phyloP scores from a whole-genome alignment of 2,113 vertebrate species.

The Hemiscyllium ocellatum region DNA sequence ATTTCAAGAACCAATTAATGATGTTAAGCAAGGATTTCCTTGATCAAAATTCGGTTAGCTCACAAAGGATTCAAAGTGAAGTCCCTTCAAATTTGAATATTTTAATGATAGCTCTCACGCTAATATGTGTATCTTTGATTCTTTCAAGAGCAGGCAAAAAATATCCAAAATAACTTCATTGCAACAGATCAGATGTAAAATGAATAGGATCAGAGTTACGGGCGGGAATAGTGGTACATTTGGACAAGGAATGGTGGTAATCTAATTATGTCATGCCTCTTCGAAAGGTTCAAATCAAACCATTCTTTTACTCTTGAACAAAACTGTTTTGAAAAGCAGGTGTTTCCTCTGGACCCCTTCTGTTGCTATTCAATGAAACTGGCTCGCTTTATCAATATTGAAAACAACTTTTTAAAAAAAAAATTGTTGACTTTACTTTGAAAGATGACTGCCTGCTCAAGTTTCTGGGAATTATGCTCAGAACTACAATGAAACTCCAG shows the following conservation, averaged over 20 bases:
- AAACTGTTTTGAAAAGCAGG: background rate
- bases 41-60: background rate
- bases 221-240: background rate
- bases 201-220: background rate
- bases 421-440: background rate
- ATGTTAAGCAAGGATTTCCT: background rate
- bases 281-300: background rate
- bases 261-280: background rate
- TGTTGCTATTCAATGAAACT: background rate
- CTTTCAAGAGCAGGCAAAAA: background rate
- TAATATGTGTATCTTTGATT: background rate
- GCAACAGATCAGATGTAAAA: background rate
- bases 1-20: background rate
- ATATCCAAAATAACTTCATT: background rate
- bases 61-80: background rate
- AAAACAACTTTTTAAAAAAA: background rate
- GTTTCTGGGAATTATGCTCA: background rate
- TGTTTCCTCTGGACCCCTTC: background rate
- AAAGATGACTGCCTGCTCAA: background rate
- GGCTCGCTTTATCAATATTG: background rate
- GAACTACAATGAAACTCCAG: background rate
- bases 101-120: background rate
- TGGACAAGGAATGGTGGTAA: background rate
- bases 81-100: background rate
- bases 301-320: background rate